Evolutionary conservation across 2,797 vertebrate genomes (phyloP).

Genomic region (Neosilurus mollespiculum): DNA sequence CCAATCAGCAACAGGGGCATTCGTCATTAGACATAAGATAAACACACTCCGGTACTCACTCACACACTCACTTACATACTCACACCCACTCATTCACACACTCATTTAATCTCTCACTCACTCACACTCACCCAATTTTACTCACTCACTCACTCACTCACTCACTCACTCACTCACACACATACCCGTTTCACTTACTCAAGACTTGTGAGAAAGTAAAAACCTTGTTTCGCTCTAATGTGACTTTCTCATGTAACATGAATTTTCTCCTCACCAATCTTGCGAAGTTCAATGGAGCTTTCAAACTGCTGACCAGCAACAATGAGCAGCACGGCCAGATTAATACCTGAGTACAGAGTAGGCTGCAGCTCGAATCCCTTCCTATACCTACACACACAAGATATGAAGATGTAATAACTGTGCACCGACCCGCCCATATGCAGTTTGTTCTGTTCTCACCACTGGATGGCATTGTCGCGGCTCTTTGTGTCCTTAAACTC

Average conservation of each 20-base stretch:
- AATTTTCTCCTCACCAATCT: slow-evolving; percentile 81
- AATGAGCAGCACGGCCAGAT: slow-evolving; percentile 89
- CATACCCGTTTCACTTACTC: too few relatives aligned
- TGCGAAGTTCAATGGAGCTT: slow-evolving; percentile 91
- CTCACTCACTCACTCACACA: too few relatives aligned
- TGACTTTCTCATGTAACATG: neutral
- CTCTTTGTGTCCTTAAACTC: slow-evolving; percentile 87
- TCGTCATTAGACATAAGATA: too few relatives aligned
- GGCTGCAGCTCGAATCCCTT: slow-evolving; percentile 95
- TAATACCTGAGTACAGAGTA: slow-evolving; percentile 92
- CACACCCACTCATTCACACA: too few relatives aligned
- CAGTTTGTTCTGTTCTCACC: slow-evolving; percentile 67
- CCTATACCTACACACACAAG: slow-evolving; percentile 80
- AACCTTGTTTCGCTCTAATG: neutral
- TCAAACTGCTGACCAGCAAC: slow-evolving; percentile 93
- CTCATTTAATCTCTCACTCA: too few relatives aligned
- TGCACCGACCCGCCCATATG: neutral
- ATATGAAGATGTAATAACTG: neutral
- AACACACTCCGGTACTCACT: too few relatives aligned
- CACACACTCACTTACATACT: too few relatives aligned
- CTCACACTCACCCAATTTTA: too few relatives aligned
- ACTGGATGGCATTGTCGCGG: slow-evolving; percentile 88
- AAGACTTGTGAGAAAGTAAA: neutral
- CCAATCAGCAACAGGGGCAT: too few relatives aligned
- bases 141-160: too few relatives aligned